Evolutionary conservation across 2,888 invertebrate genomes (phyloP), one percentile per base, ranked within the genome.

Genomic region (Perithous albicinctus): DNA sequence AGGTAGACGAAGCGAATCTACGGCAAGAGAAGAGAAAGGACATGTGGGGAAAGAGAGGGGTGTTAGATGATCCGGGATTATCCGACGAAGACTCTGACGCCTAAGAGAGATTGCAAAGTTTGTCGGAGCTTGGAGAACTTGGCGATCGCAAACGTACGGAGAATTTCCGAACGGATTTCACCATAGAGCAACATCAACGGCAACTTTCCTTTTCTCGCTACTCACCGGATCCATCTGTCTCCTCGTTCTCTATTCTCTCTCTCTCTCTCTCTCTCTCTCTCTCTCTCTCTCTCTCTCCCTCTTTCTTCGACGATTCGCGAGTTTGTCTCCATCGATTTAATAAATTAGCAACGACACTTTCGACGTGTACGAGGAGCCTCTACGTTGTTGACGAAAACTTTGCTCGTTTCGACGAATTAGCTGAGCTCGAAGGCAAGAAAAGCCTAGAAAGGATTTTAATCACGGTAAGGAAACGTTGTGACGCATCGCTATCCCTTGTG

Each of bases 1-100:
- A n/a, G 32, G n/a, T 20, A 41, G 54, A 10, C 41, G 48, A 29
- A 10, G 48, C 20, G 46, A 38, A 29, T 29, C 3, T 29, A 5
- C 29, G 29, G 51, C n/a, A 51, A 18, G 8, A 41, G 29, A 15
- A 76, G 72, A 70, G 73, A 64, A 73, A 72, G 72, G 64, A 75
- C 59, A n/a, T 7, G 56, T 32, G 56, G 1, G n/a, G 73, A 77
- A 63, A 32, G 79, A 66, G 41, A 64, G 48, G 69, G n/a, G 46
- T 32, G 80, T 35, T 18, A 77, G 88, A 88, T 88, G 82, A 88
- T 87, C 88, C 82, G 10, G 85, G 87, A 88, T 88, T 88, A 88
- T 86, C 86, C 80, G 77, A 63, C 83, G 84, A 78, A 84, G 84
- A 83, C 84, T 82, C 75, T 70, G 54, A 54, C 75, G 56, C 67